Evolutionary conservation across 2,797 vertebrate genomes (phyloP).

Genomic region (Nannoperca obscura): DNA sequence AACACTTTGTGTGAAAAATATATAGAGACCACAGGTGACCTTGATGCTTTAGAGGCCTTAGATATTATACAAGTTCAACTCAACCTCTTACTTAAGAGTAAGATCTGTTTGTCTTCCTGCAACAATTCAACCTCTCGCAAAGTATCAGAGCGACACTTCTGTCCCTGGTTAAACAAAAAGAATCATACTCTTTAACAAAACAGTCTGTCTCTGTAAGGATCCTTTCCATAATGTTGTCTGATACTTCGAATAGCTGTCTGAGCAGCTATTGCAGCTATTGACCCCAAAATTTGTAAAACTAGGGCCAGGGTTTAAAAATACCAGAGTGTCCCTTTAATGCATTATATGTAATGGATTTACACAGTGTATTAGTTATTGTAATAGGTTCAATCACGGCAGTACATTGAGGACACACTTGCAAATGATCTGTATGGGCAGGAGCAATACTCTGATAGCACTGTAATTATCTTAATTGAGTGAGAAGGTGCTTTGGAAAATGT

Average conservation of each 20-base stretch:
- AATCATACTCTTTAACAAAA: no score
- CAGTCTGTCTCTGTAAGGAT: no score
- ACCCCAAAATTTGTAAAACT: no score
- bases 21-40: neutral
- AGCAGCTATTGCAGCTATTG: no score
- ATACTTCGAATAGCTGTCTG: no score
- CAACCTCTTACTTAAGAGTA: no score
- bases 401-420: neutral
- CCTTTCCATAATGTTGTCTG: no score
- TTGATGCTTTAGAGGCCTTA: slow-evolving; percentile 8
- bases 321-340: neutral
- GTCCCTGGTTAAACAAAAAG: no score
- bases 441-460: slow-evolving; percentile 24
- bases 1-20: slow-evolving; percentile 7
- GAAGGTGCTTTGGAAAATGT: slow-evolving; percentile 23
- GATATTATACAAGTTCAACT: neutral
- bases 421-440: slow-evolving; percentile 8
- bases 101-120: no score
- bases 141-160: no score
- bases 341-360: neutral
- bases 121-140: no score
- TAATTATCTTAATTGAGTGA: slow-evolving; percentile 12
- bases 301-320: no score
- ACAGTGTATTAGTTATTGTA: slow-evolving; percentile 2
- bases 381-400: neutral